phyloP scores from a whole-genome alignment of 1,140 invertebrate species.

The Dryas iulia region DNA sequence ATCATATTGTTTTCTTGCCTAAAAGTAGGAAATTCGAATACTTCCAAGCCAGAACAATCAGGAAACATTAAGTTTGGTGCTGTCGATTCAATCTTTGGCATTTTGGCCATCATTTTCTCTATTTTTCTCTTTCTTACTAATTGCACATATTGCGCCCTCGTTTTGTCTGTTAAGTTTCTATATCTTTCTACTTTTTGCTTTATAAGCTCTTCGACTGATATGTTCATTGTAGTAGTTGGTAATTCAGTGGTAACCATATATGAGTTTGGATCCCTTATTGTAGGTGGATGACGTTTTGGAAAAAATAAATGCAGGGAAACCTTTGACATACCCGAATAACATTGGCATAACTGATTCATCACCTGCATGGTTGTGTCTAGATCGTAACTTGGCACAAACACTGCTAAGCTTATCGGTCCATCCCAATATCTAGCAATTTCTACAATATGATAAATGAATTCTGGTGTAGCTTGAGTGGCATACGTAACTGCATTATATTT shows the following conservation, averaged over 20 bases:
- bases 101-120: constrained; percentile 56
- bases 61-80: constrained; percentile 53
- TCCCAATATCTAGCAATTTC: constrained; percentile 87
- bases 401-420: constrained; percentile 86
- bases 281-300: constrained; percentile 68
- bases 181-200: constrained; percentile 57
- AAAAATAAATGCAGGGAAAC: constrained; percentile 87
- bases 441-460: constrained; percentile 86
- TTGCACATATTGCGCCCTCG: constrained; percentile 59
- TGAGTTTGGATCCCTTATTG: constrained; percentile 39
- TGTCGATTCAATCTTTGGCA: constrained; percentile 27
- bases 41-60: constrained; percentile 66
- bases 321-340: constrained; percentile 84
- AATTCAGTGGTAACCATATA: constrained; percentile 36
- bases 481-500: constrained; percentile 81
- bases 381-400: constrained; percentile 86
- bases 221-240: constrained; percentile 44
- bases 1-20: constrained; percentile 79
- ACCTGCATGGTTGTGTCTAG: constrained; percentile 82
- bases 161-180: constrained; percentile 55
- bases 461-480: constrained; percentile 87
- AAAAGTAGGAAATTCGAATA: constrained; percentile 71
- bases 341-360: constrained; percentile 83
- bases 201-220: constrained; percentile 46
- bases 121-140: constrained; percentile 64